phyloP scores from a whole-genome alignment of 2,797 vertebrate species.

The Typhlichthys eigenmanni region DNA sequence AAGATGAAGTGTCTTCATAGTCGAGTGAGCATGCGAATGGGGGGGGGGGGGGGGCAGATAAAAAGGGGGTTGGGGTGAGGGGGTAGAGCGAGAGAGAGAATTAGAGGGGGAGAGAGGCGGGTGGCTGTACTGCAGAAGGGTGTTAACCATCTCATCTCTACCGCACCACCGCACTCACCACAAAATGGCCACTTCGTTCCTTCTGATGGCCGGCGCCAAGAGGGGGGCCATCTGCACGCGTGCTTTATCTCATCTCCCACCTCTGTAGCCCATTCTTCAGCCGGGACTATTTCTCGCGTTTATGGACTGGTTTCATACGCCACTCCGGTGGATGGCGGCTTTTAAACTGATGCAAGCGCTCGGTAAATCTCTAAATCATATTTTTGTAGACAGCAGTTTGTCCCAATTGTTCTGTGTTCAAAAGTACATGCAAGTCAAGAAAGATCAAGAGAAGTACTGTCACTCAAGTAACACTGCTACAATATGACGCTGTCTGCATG shows the following conservation, averaged over 20 bases:
- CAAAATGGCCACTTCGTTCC: conserved; percentile 78
- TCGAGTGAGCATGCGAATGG: conserved; percentile 82
- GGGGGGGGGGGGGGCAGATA: conserved; percentile 57
- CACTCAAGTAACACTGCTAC: conserved; percentile 26
- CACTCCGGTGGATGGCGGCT: conserved; percentile 44
- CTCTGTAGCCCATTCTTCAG: conserved; percentile 58
- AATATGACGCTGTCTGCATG: not conserved
- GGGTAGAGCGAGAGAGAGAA: conserved; percentile 57
- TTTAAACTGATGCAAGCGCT: conserved; percentile 24
- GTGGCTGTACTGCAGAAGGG: conserved; percentile 72
- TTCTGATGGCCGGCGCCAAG: conserved; percentile 57
- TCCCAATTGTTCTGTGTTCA: conserved; percentile 1
- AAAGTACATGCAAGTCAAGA: conserved; percentile 22
- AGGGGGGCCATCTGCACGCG: conserved; percentile 52
- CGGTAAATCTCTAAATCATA: conserved; percentile 45
- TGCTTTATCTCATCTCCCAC: conserved; percentile 65
- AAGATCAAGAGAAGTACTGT: conserved; percentile 9
- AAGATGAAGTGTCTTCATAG: conserved; percentile 96
- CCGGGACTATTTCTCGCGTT: conserved; percentile 67
- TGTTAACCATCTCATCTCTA: conserved; percentile 89
- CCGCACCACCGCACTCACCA: conserved; percentile 73
- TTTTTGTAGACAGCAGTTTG: conserved; percentile 27
- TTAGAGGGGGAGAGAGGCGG: conserved; percentile 66
- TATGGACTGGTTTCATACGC: conserved; percentile 51
- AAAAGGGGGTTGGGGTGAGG: conserved; percentile 56